A percentile compares a stretch with the other conserved stretches of the same genome.
Evolutionary conservation across 2,113 vertebrate genomes (phyloP).

Genomic region (Mungos mungo): DNA sequence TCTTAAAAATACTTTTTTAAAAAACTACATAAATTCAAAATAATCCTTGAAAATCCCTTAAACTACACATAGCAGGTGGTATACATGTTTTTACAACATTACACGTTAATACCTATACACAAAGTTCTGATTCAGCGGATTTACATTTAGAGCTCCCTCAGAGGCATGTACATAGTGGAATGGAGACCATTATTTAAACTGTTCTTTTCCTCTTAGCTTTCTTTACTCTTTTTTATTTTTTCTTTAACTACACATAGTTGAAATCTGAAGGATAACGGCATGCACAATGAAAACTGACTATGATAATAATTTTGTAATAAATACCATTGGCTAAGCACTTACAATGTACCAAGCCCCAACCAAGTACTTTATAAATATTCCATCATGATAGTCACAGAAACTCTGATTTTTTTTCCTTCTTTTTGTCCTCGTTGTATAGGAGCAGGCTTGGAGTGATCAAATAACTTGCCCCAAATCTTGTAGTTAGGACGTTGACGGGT

Average conservation of each 20-base stretch:
- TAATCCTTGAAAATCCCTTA: neutral
- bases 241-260: neutral
- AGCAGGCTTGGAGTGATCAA: neutral
- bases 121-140: neutral
- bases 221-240: neutral
- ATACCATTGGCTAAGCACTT: neutral
- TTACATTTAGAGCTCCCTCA: neutral
- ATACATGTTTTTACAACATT: neutral
- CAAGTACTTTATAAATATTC: constrained; percentile 16
- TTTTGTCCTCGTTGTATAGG: neutral
- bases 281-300: neutral
- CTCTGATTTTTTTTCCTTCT: neutral
- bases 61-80: neutral
- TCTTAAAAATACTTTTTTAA: too few species aligned
- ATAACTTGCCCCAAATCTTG: neutral
- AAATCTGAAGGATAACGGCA: constrained; percentile 20
- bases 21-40: constrained; percentile 36
- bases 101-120: neutral
- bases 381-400: neutral
- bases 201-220: neutral
- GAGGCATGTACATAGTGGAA: neutral
- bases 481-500: neutral
- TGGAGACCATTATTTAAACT: neutral
- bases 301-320: neutral
- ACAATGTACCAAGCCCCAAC: neutral